phyloP scores from a whole-genome alignment of 2,888 invertebrate genomes.

The Litoditis marina region DNA sequence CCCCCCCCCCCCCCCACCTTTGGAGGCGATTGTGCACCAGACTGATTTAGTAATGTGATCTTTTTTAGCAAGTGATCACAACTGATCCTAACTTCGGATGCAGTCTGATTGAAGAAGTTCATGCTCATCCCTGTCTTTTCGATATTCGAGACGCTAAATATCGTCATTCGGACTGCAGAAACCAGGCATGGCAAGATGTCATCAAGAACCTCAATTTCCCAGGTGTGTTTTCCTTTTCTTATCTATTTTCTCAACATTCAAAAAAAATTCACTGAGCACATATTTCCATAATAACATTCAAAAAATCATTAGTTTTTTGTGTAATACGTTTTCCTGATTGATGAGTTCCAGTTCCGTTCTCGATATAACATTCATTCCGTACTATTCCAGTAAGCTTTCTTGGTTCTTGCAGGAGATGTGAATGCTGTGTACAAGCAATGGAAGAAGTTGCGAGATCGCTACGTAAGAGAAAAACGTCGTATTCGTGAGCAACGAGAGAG shows the following conservation, averaged over 20 bases:
- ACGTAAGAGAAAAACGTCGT: conserved; percentile 53
- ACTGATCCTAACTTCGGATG: conserved; percentile 44
- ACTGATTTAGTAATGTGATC: too few relatives aligned
- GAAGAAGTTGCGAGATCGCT: conserved; percentile 58
- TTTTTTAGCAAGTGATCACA: conserved; percentile 31
- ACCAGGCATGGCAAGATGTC: conserved; percentile 46
- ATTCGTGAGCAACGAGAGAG: conserved; percentile 22
- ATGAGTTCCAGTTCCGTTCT: not conserved
- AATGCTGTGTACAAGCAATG: conserved; percentile 57
- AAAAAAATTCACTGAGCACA: too few relatives aligned
- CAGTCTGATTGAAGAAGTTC: conserved; percentile 38
- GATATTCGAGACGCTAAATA: conserved; percentile 51
- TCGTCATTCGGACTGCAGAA: conserved; percentile 45
- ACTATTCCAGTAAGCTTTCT: too few relatives aligned
- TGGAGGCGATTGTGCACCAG: too few relatives aligned
- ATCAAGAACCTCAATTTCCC: conserved; percentile 46
- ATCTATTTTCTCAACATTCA: too few relatives aligned
- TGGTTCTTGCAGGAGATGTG: conserved; percentile 30
- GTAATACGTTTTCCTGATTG: not conserved
- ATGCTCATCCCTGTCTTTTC: conserved; percentile 45
- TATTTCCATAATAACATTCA: not conserved
- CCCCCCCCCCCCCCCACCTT: too few relatives aligned
- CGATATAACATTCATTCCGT: too few relatives aligned
- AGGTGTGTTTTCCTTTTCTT: conserved; percentile 25
- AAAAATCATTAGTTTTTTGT: not conserved